phyloP scores from a whole-genome alignment of 2,888 invertebrate genomes.

The Drosophila borborema region DNA sequence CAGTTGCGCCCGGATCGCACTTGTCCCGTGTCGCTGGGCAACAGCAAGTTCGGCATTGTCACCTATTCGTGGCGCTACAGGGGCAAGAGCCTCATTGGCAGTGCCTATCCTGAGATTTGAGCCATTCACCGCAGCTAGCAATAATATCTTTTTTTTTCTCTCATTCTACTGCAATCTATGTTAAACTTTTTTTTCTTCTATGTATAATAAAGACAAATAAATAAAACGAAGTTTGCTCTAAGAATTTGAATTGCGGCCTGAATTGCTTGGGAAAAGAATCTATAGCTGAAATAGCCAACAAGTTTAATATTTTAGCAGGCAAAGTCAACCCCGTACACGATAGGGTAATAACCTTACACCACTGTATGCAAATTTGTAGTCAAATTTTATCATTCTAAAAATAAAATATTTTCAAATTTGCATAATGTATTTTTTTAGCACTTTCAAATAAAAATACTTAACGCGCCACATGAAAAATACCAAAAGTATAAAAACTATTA shows the following conservation, averaged over 20 bases:
- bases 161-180: constrained; percentile 14
- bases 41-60: constrained; percentile 89
- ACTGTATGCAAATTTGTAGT: not conserved
- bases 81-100: constrained; percentile 92
- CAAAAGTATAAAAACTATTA: not conserved
- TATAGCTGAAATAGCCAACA: not conserved
- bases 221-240: not conserved
- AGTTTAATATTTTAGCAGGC: not conserved
- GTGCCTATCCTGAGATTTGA: constrained; percentile 92
- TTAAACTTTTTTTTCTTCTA: constrained; percentile 14
- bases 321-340: too few relatives aligned
- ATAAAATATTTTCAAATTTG: too few relatives aligned
- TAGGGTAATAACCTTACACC: not conserved
- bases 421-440: too few relatives aligned
- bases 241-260: not conserved
- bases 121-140: constrained; percentile 60
- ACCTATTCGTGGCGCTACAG: constrained; percentile 91
- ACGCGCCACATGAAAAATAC: not conserved
- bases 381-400: not conserved
- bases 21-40: constrained; percentile 91
- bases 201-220: constrained; percentile 43
- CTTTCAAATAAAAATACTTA: constrained; percentile 1
- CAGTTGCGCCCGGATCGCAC: constrained; percentile 90
- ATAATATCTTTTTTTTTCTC: constrained; percentile 8
- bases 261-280: not conserved